Conservation (phyloP, 2,797 vertebrate species). For the Diplodus puntazzo region DNA sequence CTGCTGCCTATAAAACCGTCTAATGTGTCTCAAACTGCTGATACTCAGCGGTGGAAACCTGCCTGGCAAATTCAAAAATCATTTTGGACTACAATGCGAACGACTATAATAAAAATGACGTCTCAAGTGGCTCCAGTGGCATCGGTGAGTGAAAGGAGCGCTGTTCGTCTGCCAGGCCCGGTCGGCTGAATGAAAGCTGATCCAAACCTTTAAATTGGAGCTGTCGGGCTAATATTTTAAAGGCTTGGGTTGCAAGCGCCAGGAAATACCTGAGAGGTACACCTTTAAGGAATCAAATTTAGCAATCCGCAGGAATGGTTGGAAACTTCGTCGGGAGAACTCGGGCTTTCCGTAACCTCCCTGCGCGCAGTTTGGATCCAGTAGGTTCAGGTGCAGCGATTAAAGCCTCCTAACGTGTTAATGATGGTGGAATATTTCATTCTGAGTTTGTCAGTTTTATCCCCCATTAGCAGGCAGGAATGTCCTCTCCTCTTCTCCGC, state of each 20-base stretch:
- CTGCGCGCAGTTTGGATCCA: constrained; percentile 32
- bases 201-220: constrained; percentile 70
- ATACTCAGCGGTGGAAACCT: constrained; percentile 31
- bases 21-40: constrained; percentile 40
- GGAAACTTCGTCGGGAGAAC: constrained; percentile 54
- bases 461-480: constrained; percentile 81
- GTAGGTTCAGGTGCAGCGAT: constrained; percentile 69
- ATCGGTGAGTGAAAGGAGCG: constrained; percentile 70
- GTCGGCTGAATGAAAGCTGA: constrained; percentile 66
- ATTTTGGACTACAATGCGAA: constrained; percentile 67
- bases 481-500: constrained; percentile 64
- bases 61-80: constrained; percentile 48
- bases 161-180: constrained; percentile 75
- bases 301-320: constrained; percentile 69
- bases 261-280: constrained; percentile 81
- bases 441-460: constrained; percentile 77
- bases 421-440: constrained; percentile 76
- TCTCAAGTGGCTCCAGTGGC: constrained; percentile 49
- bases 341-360: constrained; percentile 42
- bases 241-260: constrained; percentile 70
- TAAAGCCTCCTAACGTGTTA: constrained; percentile 67
- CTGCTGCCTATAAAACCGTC: constrained; percentile 39
- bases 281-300: constrained; percentile 73
- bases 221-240: constrained; percentile 72
- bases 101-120: constrained; percentile 63